phyloP scores from a whole-genome alignment of 2,113 vertebrate genomes.

The Rissa tridactyla region DNA sequence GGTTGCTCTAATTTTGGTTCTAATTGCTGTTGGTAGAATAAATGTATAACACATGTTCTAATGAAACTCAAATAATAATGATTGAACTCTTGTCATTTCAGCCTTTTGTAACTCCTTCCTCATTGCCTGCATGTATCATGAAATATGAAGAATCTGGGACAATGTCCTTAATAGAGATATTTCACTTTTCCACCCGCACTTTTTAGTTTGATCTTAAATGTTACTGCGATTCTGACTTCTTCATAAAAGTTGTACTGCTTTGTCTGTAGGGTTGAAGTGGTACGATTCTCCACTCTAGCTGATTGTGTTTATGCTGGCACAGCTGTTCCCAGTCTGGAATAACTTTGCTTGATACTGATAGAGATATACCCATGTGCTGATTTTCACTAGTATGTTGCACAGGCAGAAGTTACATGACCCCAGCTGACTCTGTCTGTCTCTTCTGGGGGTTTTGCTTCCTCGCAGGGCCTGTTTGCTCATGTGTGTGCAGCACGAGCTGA shows the following conservation, averaged over 20 bases:
- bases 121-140: neutral
- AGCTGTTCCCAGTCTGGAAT: neutral
- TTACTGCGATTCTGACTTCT: neutral
- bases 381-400: neutral
- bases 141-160: neutral
- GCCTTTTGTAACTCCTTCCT: neutral
- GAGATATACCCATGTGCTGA: neutral
- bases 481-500: rapidly evolving
- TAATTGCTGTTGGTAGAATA: neutral
- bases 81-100: neutral
- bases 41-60: neutral
- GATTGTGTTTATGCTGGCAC: neutral
- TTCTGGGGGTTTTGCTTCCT: neutral
- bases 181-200: neutral
- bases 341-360: neutral
- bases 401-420: neutral
- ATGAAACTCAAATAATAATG: neutral
- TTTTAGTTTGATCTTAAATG: neutral
- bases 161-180: neutral
- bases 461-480: neutral
- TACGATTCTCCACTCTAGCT: rapidly evolving
- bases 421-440: neutral
- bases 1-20: neutral
- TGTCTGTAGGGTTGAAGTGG: neutral
- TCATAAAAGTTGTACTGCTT: neutral